phyloP scores from a whole-genome alignment of 2,797 vertebrate genomes.

The Nannoperca obscura region DNA sequence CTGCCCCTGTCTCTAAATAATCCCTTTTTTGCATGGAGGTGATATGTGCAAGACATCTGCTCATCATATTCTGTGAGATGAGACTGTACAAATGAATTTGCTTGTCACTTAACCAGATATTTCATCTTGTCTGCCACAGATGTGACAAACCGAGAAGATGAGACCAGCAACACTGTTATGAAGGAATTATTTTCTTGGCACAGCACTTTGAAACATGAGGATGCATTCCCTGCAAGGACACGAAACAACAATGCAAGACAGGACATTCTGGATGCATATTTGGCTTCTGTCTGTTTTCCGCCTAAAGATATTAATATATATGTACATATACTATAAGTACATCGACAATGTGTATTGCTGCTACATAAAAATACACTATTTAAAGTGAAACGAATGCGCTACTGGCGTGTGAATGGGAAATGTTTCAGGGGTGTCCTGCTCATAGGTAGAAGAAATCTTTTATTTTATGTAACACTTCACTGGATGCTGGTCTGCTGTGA shows the following conservation, averaged over 20 bases:
- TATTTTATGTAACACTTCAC: slow-evolving; percentile 67
- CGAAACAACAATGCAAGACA: slow-evolving; percentile 59
- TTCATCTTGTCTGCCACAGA: slow-evolving; percentile 79
- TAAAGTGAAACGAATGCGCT: slow-evolving; percentile 74
- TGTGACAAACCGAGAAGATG: slow-evolving; percentile 96
- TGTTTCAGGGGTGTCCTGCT: slow-evolving; percentile 47
- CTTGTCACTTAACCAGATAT: slow-evolving; percentile 28
- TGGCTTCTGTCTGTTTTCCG: slow-evolving; percentile 50
- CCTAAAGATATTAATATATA: slow-evolving; percentile 72
- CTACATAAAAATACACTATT: slow-evolving; percentile 73
- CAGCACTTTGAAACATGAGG: slow-evolving; percentile 93
- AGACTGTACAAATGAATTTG: background rate
- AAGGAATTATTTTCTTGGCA: slow-evolving; percentile 89
- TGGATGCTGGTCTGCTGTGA: slow-evolving; percentile 76
- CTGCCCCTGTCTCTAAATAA: background rate
- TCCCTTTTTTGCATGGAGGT: slow-evolving; percentile 15
- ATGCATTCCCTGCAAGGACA: slow-evolving; percentile 90
- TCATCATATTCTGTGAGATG: background rate
- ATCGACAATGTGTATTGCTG: slow-evolving; percentile 80
- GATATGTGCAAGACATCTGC: background rate
- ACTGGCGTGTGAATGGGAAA: slow-evolving; percentile 63
- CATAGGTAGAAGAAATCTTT: slow-evolving; percentile 23
- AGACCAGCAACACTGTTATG: slow-evolving; percentile 88
- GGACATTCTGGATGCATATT: slow-evolving; percentile 47
- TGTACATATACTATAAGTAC: slow-evolving; percentile 62